Evolutionary conservation across 1,140 invertebrate species (phyloP), one percentile per base, ranked within the genome.

Genomic region (Bombus pyrosoma): DNA sequence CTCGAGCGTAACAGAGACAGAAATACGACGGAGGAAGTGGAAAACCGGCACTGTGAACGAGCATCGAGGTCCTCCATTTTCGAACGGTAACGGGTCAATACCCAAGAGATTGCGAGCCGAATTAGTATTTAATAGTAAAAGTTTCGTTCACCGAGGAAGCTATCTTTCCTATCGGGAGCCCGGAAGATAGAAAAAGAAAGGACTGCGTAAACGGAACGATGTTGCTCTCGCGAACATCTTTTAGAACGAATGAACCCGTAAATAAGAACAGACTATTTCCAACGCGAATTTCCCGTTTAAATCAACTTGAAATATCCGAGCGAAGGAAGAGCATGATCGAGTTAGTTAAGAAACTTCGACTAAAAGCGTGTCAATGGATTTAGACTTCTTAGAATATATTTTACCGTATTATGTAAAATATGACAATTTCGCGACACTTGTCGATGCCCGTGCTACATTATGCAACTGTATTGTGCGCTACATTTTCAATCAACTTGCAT

Each of bases 51-150:
- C 41, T 57, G 77, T 59, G 66, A 72, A 76, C 74, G 79, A 86
- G 80, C 78, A 81, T 87, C 76, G 69, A 28, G 53, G 68, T 82
- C 62, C 69, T 78, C 62, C 72, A 86, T 84, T 76, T 81, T 71
- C 72, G 72, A 86, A 80, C 69, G 39, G 80, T 62, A 87, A 81
- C 86, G 71, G 80, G 66, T 75, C 72, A 86, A 86, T 91, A 83
- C 90, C 74, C 85, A 64, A 41, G 85, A 82, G 87, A 91, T 83
- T 79, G 66, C 71, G 22, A 68, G 79, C 59, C 69, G 80, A 91
- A 91, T 91, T 91, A 91, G 90, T 91, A 90, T 91, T 91, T 91
- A 91, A 91, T 90, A 91, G 90, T 86, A 84, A 91, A 89, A 91
- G 90, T 90, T 91, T 89, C 85, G 81, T 59, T 86, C 84, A 34